Conservation (phyloP, 2,888 invertebrate species). For the Eulithis testata region DNA sequence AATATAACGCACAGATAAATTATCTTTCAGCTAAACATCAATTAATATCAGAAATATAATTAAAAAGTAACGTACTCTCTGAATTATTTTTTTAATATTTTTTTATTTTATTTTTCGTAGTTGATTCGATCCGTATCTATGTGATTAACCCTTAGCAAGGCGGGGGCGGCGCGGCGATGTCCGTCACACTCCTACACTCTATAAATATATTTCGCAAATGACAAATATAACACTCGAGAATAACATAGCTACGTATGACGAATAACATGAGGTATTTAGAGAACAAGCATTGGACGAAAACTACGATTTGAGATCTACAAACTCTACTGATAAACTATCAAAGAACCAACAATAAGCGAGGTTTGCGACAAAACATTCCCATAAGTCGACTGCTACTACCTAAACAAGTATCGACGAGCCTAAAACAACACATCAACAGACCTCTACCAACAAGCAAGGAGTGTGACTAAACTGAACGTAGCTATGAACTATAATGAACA, state of each 20-base stretch:
- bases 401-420: too few relatives aligned
- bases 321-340: constrained; percentile 27
- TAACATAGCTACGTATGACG: constrained; percentile 11
- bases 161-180: constrained; percentile 61
- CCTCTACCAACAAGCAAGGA: constrained; percentile 10
- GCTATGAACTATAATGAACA: constrained; percentile 53
- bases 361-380: constrained; percentile 13
- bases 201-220: constrained; percentile 14
- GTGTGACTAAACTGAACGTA: constrained; percentile 56
- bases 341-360: constrained; percentile 29
- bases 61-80: constrained; percentile 81
- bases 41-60: constrained; percentile 83
- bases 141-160: constrained; percentile 65
- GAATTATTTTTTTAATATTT: constrained; percentile 55
- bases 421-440: not conserved
- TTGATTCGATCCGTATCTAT: constrained; percentile 71
- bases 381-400: not conserved
- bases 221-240: constrained; percentile 8
- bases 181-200: constrained; percentile 45
- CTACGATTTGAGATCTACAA: constrained; percentile 25
- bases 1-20: constrained; percentile 79
- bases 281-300: constrained; percentile 12
- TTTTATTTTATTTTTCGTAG: constrained; percentile 64
- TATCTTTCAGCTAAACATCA: constrained; percentile 82
- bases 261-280: constrained; percentile 12